Percentiles rank a stretch among this genome's conserved stretches.
phyloP scores from a whole-genome alignment of 2,888 invertebrate genomes.

The Polymixis lichenea region DNA sequence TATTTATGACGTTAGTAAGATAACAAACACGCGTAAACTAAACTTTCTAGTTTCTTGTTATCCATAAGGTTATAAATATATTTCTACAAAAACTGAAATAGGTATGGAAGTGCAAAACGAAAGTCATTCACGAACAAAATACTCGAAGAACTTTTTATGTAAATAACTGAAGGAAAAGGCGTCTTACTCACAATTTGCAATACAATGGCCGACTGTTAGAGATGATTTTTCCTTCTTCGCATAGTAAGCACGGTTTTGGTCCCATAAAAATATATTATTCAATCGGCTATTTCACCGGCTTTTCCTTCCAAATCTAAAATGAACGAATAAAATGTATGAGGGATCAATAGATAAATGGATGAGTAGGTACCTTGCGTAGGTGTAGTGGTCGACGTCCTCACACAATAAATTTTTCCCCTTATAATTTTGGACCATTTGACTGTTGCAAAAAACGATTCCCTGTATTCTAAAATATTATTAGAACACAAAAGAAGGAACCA shows the following conservation, averaged over 20 bases:
- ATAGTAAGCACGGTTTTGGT: slow-evolving; percentile 86
- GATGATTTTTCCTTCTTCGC: slow-evolving; percentile 89
- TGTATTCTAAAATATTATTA: slow-evolving; percentile 7
- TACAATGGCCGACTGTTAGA: slow-evolving; percentile 88
- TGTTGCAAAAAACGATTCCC: background rate
- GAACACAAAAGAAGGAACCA: background rate
- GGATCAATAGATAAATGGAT: slow-evolving; percentile 78
- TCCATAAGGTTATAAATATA: slow-evolving; percentile 63
- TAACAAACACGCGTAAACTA: slow-evolving; percentile 8
- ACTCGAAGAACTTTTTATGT: slow-evolving; percentile 85
- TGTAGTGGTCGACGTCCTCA: slow-evolving; percentile 46
- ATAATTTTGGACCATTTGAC: slow-evolving; percentile 29
- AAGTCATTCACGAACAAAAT: slow-evolving; percentile 86
- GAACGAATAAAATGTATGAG: slow-evolving; percentile 83
- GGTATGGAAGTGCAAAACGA: slow-evolving; percentile 81
- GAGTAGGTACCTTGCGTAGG: slow-evolving; percentile 69
- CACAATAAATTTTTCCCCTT: slow-evolving; percentile 35
- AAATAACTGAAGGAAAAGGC: slow-evolving; percentile 86
- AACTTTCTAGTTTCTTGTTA: slow-evolving; percentile 47
- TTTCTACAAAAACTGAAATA: slow-evolving; percentile 68
- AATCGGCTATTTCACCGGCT: slow-evolving; percentile 86
- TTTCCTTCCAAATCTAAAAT: slow-evolving; percentile 83
- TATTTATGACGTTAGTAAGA: slow-evolving; percentile 16
- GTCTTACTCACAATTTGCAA: slow-evolving; percentile 89
- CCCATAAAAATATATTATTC: slow-evolving; percentile 89